Conservation (phyloP, 2,113 vertebrate species). For the Platichthys stellatus region DNA sequence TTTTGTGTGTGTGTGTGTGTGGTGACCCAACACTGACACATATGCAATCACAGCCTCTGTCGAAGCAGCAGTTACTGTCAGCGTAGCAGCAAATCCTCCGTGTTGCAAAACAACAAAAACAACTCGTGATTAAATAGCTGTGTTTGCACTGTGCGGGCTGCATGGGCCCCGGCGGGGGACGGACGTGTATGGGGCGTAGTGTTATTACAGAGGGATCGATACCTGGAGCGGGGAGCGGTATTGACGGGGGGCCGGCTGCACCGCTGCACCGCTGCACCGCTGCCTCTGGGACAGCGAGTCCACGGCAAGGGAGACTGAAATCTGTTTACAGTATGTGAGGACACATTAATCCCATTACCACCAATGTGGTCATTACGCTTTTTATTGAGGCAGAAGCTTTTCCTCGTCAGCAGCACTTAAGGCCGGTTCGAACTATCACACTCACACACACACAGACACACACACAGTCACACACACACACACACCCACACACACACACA, state of each 20-base stretch:
- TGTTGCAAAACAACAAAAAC: constrained; percentile 49
- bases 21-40: constrained; percentile 12
- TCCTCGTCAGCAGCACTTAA: constrained; percentile 53
- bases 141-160: constrained; percentile 8
- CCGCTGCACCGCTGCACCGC: constrained; percentile 5
- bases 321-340: constrained; percentile 65
- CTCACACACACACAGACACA: constrained; percentile 17
- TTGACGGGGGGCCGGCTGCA: constrained; percentile 20
- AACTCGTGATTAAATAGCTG: constrained; percentile 19
- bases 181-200: constrained; percentile 29
- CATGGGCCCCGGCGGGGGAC: background rate
- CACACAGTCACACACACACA: background rate
- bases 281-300: constrained; percentile 50
- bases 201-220: constrained; percentile 62
- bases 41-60: background rate
- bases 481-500: constrained; percentile 8
- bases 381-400: constrained; percentile 63
- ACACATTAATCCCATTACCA: constrained; percentile 71
- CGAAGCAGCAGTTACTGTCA: constrained; percentile 37
- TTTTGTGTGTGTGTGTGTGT: background rate
- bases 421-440: background rate
- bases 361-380: constrained; percentile 64
- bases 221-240: constrained; percentile 36
- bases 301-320: constrained; percentile 52
- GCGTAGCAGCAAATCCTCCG: constrained; percentile 22